Conservation (phyloP, 2,888 invertebrate species). For the Drosophila acutilabella region DNA sequence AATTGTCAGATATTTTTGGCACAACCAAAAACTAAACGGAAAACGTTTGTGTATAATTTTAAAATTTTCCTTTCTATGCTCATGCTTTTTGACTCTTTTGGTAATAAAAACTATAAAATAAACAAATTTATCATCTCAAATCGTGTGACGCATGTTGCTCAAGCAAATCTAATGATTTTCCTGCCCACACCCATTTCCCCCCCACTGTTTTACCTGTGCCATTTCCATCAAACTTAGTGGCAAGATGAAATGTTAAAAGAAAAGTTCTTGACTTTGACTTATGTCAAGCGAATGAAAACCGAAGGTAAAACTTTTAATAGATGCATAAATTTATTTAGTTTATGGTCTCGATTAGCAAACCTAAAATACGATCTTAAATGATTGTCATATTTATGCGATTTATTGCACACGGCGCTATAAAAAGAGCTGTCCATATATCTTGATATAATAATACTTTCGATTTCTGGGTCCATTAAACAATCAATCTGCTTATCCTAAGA, state of each 20-base stretch:
- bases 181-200: neutral
- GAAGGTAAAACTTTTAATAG: constrained; percentile 41
- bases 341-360: constrained; percentile 37
- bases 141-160: constrained; percentile 69
- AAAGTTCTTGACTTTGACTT: constrained; percentile 73
- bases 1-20: constrained; percentile 55
- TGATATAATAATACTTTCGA: constrained; percentile 21
- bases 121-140: constrained; percentile 73
- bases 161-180: constrained; percentile 50
- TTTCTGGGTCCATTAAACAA: constrained; percentile 51
- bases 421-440: constrained; percentile 12
- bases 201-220: neutral
- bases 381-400: constrained; percentile 59
- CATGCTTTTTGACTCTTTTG: constrained; percentile 24
- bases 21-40: constrained; percentile 24
- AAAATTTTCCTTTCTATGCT: neutral
- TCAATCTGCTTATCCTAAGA: constrained; percentile 56
- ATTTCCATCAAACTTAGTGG: constrained; percentile 1
- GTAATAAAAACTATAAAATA: constrained; percentile 70
- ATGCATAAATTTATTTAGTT: constrained; percentile 35
- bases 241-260: constrained; percentile 5
- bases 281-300: constrained; percentile 15
- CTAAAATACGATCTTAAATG: constrained; percentile 20
- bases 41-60: constrained; percentile 39
- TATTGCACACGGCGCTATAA: constrained; percentile 74